Conservation (phyloP, 2,888 invertebrate genomes). For the Nebria brevicollis region DNA sequence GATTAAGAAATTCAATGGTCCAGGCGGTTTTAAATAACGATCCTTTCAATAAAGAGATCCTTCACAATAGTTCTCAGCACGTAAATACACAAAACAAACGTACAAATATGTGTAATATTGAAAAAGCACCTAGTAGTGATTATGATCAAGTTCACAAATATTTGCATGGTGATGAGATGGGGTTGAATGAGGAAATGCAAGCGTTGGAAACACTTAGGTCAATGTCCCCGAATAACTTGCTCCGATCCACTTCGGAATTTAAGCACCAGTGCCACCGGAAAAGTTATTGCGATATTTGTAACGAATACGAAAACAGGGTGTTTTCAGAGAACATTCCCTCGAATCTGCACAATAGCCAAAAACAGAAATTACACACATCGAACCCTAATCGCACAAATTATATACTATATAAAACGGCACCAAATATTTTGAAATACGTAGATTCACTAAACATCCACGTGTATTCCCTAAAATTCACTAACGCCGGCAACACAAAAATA, state of each 20-base stretch:
- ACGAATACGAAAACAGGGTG: constrained; percentile 54
- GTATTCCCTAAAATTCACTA: constrained; percentile 61
- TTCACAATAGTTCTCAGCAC: constrained; percentile 48
- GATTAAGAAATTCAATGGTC: constrained; percentile 60
- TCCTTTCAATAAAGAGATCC: constrained; percentile 56
- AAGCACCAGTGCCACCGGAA: constrained; percentile 27
- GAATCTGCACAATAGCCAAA: background rate
- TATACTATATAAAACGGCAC: background rate
- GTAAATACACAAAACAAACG: constrained; percentile 20
- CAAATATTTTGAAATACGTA: constrained; percentile 56
- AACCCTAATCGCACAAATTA: background rate
- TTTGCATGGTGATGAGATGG: constrained; percentile 61
- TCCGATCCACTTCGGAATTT: constrained; percentile 29
- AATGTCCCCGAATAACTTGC: constrained; percentile 54
- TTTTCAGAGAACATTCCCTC: background rate
- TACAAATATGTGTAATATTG: constrained; percentile 6
- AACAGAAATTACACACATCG: background rate
- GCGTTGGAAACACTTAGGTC: constrained; percentile 61
- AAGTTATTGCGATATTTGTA: constrained; percentile 56
- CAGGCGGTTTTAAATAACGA: constrained; percentile 60
- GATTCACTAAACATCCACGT: constrained; percentile 63
- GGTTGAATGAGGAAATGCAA: constrained; percentile 59
- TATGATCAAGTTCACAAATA: constrained; percentile 55
- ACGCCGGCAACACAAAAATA: constrained; percentile 62
- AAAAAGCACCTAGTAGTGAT: background rate